Base-by-base conservation (phyloP, 2,888 invertebrate genomes). In the Drosophila engyochracea region DNA sequence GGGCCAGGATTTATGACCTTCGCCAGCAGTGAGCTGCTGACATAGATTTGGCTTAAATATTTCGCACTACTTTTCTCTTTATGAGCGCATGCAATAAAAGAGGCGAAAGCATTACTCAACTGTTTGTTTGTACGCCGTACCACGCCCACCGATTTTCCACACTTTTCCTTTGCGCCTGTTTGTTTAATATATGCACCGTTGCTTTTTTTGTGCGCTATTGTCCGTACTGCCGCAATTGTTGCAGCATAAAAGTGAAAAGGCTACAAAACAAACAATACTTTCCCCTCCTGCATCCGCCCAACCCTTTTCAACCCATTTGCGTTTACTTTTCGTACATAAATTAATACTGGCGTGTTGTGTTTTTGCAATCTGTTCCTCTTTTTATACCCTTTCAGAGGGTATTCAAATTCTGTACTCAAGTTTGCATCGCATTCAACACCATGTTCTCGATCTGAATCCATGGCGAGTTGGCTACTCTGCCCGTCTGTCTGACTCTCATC, bases 41-140 rank as follows among this genome's bases (percentile, higher is more conserved):
- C 83, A 85, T 80, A 78, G 83, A 82, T 83, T 83, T 55, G 28
- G 57, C 62, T 71, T 76, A 73, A 83, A 86, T 78, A 82, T 83
- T 82, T 83, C 69, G 72, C 78, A 80, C 82, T 70, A 82, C 73
- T 86, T 85, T 83, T 80, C 80, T 55, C 71, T 83, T 85, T 62
- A 83, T 74, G 85, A 74, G 63, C 74, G 73, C 80, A 65, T 68
- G 83, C 81, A 83, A 80, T 83, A 66, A 80, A 82, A 77, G 71
- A 60, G 55, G 62, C 66, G 71, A 70, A 30, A 58, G 49, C 44
- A 35, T 39, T 74, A 53, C 57, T 75, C 70, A 75, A 81, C 82
- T 79, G 74, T 80, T 75, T 82, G 70, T 39, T 58, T 67, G 41
- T 49, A 33, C 55, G 54, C 73, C 58, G 57, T 65, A 30, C 51